Evolutionary conservation across 2,888 invertebrate genomes (phyloP).

Genomic region (Gastrophysa polygoni): DNA sequence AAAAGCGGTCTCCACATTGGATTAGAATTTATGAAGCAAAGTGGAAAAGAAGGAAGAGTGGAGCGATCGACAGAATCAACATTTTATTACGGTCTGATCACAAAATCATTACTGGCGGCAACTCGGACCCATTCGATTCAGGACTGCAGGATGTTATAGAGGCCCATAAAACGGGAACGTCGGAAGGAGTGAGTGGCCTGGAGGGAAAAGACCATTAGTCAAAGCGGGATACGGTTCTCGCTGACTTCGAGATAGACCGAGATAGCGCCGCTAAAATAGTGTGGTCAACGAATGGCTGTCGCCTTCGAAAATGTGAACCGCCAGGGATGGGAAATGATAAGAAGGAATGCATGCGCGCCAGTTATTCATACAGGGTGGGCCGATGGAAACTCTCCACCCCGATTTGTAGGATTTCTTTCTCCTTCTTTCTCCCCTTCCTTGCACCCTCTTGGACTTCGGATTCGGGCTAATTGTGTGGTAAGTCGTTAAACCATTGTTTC

Average conservation of each 20-base stretch:
- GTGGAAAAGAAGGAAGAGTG: slow-evolving; percentile 11
- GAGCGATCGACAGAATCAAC: slow-evolving; percentile 29
- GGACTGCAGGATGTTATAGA: slow-evolving; percentile 28
- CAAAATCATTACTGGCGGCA: slow-evolving; percentile 34
- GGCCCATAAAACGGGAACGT: slow-evolving; percentile 32
- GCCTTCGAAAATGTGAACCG: neutral
- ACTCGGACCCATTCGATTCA: slow-evolving; percentile 17
- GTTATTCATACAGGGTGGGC: too few species aligned
- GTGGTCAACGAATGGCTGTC: slow-evolving; percentile 33
- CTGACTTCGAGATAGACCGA: slow-evolving; percentile 35
- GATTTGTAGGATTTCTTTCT: too few species aligned
- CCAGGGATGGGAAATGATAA: too few species aligned
- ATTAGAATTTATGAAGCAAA: slow-evolving; percentile 20
- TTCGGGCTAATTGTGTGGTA: too few species aligned
- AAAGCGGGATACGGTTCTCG: slow-evolving; percentile 35
- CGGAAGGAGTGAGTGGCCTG: slow-evolving; percentile 26
- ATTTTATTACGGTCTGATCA: slow-evolving; percentile 38
- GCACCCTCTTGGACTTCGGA: too few species aligned
- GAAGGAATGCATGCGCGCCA: too few species aligned
- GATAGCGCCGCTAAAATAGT: slow-evolving; percentile 36
- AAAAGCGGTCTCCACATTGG: neutral
- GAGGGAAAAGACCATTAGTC: slow-evolving; percentile 39
- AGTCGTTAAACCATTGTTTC: too few species aligned
- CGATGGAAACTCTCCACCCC: too few species aligned
- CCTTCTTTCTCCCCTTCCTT: too few species aligned